Evolutionary conservation across 1,140 invertebrate genomes (phyloP).

Genomic region (Diabrotica undecimpunctata): DNA sequence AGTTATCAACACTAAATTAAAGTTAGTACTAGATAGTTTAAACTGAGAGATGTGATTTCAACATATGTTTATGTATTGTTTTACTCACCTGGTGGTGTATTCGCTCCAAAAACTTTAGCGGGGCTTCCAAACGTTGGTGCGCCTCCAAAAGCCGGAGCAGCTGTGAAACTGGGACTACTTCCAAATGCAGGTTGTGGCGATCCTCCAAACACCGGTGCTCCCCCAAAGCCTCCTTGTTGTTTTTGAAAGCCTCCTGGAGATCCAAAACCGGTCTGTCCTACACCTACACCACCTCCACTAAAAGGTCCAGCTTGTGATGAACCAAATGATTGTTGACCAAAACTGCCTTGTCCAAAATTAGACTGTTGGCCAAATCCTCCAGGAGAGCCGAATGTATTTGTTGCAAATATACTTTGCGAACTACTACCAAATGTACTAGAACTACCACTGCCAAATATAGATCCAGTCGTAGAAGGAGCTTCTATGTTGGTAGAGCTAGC

Average conservation of each 20-base stretch:
- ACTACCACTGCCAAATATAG: conserved; percentile 25
- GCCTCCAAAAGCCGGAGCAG: conserved; percentile 51
- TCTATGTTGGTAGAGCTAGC: conserved; percentile 5
- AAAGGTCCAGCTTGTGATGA: conserved; percentile 33
- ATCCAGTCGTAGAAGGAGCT: conserved; percentile 19
- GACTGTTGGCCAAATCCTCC: conserved; percentile 32
- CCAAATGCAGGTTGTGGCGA: conserved; percentile 48
- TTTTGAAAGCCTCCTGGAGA: conserved; percentile 35
- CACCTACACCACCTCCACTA: conserved; percentile 39
- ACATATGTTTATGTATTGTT: too few relatives aligned
- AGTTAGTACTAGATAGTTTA: too few relatives aligned
- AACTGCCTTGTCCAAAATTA: conserved; percentile 29
- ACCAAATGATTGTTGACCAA: conserved; percentile 30
- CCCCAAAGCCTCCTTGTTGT: conserved; percentile 47
- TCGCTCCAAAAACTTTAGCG: conserved; percentile 50
- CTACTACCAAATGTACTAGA: conserved; percentile 17
- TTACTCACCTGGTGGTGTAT: conserved; percentile 21
- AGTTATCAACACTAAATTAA: too few relatives aligned
- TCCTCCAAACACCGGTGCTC: conserved; percentile 49
- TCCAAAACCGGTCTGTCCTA: conserved; percentile 45
- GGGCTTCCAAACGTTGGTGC: conserved; percentile 52
- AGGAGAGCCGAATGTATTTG: conserved; percentile 14
- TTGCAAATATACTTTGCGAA: conserved; percentile 13
- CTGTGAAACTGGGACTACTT: conserved; percentile 50
- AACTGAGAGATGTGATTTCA: too few relatives aligned